Evolutionary conservation across 2,888 invertebrate genomes (phyloP).

Genomic region (Ypsolopha sequella): DNA sequence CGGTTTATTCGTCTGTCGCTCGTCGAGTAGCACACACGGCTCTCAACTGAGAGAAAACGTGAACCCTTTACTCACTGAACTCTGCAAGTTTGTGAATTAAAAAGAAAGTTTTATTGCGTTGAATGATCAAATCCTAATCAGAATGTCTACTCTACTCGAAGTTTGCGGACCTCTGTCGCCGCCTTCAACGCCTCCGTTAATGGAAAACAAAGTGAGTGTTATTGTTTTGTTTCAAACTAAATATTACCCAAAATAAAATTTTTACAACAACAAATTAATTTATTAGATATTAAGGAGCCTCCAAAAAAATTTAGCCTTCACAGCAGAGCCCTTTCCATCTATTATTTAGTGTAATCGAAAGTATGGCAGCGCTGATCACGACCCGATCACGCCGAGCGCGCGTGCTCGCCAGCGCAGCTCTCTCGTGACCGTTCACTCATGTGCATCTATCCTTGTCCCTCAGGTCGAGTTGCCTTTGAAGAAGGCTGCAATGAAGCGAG

Average conservation of each 20-base stretch:
- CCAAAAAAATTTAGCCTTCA: conserved; percentile 13
- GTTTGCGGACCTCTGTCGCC: conserved; percentile 74
- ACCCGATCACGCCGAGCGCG: conserved; percentile 54
- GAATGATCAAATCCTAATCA: conserved; percentile 43
- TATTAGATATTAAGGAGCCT: conserved; percentile 8
- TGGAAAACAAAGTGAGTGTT: conserved; percentile 67
- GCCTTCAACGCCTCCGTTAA: conserved; percentile 79
- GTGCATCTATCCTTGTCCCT: conserved; percentile 50
- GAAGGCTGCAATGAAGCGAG: conserved; percentile 49
- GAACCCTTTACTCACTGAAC: conserved; percentile 15
- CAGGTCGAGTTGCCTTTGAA: conserved; percentile 57
- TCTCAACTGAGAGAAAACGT: conserved; percentile 33
- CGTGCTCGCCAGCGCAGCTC: conserved; percentile 24
- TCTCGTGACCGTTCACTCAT: conserved; percentile 56
- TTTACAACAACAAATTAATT: conserved; percentile 6
- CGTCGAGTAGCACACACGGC: conserved; percentile 55
- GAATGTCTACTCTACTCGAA: conserved; percentile 57
- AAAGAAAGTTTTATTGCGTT: conserved; percentile 50
- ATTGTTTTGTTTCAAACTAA: conserved; percentile 11
- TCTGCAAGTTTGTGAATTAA: conserved; percentile 54
- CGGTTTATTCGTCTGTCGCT: conserved; percentile 66
- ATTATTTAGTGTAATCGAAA: conserved; percentile 48
- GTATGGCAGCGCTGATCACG: conserved; percentile 31
- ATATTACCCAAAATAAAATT: neutral
- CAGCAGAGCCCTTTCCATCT: neutral